Percentiles rank a stretch among this genome's conserved stretches.
These are phyloP conservation scores for Salminus brasiliensis DNA, from an alignment of 2,113 vertebrate species.

Conservation along the genomic window DNA sequence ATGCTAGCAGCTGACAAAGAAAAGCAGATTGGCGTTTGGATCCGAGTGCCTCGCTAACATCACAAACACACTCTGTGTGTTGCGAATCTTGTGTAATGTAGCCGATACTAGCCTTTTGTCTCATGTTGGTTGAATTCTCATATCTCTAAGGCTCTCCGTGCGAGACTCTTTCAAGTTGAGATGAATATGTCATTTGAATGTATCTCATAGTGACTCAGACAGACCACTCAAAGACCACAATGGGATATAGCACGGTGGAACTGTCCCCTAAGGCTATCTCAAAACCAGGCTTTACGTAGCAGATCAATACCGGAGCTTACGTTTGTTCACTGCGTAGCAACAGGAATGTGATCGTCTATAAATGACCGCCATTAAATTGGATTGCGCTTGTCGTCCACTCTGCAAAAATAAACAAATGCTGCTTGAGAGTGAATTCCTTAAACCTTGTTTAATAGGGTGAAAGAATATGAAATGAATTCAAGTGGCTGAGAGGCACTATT, in stretches of 20 bases:
- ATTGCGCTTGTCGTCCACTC: background rate
- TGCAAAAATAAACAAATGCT: background rate
- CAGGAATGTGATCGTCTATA: constrained; percentile 21
- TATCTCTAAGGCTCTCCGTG: constrained; percentile 61
- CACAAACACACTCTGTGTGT: constrained; percentile 55
- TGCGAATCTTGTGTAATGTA: constrained; percentile 61
- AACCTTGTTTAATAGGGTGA: background rate
- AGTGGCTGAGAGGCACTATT: too few species aligned
- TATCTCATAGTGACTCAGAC: constrained; percentile 23
- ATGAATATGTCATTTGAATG: constrained; percentile 27
- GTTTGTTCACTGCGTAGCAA: constrained; percentile 29
- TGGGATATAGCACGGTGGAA: constrained; percentile 17
- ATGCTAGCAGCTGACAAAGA: constrained; percentile 50
- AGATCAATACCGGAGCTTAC: constrained; percentile 14
- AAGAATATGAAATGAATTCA: background rate
- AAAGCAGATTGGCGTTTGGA: constrained; percentile 64
- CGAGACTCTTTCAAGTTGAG: constrained; percentile 53
- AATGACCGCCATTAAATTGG: background rate
- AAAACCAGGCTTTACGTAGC: constrained; percentile 6
- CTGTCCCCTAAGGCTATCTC: constrained; percentile 30
- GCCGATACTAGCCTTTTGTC: constrained; percentile 65
- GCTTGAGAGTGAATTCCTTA: background rate
- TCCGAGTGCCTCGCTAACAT: constrained; percentile 58
- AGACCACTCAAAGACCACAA: constrained; percentile 25
- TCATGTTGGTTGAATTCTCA: constrained; percentile 60